Percentiles rank a stretch among this genome's conserved stretches.
phyloP scores from a whole-genome alignment of 2,113 vertebrate species.

The Brachyhypopomus gauderio region DNA sequence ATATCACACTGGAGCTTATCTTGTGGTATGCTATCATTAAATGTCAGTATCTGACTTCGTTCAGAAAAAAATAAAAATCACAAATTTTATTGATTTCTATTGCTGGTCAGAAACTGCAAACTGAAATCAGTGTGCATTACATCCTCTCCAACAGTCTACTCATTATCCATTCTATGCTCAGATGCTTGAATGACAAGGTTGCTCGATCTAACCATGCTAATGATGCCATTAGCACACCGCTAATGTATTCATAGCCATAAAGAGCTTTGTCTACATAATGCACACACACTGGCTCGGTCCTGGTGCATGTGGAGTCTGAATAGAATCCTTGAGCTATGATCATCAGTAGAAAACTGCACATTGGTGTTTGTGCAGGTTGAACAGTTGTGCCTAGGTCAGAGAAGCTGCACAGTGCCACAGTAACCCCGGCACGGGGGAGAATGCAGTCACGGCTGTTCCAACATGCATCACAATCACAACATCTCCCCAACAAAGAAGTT shows the following conservation, averaged over 20 bases:
- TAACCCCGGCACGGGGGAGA: not conserved
- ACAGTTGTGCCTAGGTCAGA: conserved; percentile 26
- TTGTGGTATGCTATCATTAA: too few relatives aligned
- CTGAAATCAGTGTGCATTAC: conserved; percentile 1
- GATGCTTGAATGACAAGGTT: conserved; percentile 56
- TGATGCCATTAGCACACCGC: conserved; percentile 54
- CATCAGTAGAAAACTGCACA: conserved; percentile 38
- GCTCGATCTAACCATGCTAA: conserved; percentile 53
- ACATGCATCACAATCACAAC: not conserved
- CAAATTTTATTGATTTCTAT: conserved; percentile 14
- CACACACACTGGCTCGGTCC: conserved; percentile 29
- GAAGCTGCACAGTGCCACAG: conserved; percentile 1
- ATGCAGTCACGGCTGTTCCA: not conserved
- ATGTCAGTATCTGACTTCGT: not conserved
- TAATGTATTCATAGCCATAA: conserved; percentile 55
- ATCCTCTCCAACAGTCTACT: conserved; percentile 45
- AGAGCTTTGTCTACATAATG: conserved; percentile 44
- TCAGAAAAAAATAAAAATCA: not conserved
- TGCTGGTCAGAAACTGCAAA: not conserved
- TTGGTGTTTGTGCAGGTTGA: conserved; percentile 26
- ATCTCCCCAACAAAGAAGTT: not conserved
- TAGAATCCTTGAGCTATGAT: conserved; percentile 24
- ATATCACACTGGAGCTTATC: too few relatives aligned
- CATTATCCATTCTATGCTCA: conserved; percentile 42
- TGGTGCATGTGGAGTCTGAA: conserved; percentile 29